Conservation (phyloP, 2,113 vertebrate species). For the Saimiri boliviensis region DNA sequence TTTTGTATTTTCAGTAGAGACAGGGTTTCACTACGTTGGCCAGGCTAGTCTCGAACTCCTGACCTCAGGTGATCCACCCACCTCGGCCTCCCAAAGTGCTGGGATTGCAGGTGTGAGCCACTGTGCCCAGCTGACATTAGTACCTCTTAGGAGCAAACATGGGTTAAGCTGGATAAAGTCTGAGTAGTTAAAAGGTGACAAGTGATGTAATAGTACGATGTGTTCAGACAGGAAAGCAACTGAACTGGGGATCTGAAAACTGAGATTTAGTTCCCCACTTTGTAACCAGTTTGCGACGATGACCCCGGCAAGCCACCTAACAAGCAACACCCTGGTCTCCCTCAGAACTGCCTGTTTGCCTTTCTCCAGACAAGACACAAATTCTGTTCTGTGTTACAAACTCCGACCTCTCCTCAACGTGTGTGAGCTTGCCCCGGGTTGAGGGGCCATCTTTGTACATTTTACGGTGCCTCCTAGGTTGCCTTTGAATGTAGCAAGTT, state of each 20-base stretch:
- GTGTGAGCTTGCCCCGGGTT: not conserved
- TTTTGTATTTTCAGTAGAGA: no score
- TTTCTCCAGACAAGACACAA: not conserved
- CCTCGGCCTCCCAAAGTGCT: no score
- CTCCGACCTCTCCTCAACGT: not conserved
- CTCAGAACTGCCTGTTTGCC: fast-evolving
- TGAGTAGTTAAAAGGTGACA: not conserved
- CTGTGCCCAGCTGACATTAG: no score
- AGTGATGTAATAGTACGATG: fast-evolving
- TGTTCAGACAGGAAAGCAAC: no score
- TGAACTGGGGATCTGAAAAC: not conserved
- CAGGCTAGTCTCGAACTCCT: no score
- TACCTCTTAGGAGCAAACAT: fast-evolving
- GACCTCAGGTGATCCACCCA: no score
- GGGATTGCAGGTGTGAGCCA: no score
- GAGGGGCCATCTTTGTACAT: not conserved
- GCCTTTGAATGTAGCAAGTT: not conserved
- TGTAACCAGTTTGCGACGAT: fast-evolving
- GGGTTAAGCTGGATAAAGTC: fast-evolving
- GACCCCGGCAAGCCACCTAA: not conserved
- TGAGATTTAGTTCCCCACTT: not conserved
- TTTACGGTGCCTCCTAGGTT: fast-evolving
- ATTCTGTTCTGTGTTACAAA: not conserved
- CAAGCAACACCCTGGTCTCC: not conserved
- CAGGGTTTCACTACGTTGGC: no score